A percentile compares a stretch with the other conserved stretches of the same genome.
Evolutionary conservation across 2,113 vertebrate genomes (phyloP).

Genomic region (Cinclus cinclus): DNA sequence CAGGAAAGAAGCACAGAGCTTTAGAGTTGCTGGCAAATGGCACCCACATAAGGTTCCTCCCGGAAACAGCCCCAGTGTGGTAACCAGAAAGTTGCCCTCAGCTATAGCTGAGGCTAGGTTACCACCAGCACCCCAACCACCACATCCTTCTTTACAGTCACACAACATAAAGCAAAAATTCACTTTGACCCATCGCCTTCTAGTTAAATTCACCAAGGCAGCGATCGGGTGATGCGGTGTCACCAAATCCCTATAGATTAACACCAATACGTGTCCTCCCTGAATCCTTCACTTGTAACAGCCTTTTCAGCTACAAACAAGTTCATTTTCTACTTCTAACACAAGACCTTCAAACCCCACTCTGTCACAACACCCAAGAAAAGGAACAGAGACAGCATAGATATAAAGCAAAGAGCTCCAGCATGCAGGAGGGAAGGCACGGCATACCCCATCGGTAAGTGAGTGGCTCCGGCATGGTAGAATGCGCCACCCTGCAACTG

Average conservation of each 20-base stretch:
- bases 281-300: rapidly evolving
- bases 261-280: rapidly evolving
- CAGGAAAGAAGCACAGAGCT: rapidly evolving
- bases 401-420: rapidly evolving
- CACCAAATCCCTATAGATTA: not conserved
- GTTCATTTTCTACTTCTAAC: not conserved
- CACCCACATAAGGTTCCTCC: not conserved
- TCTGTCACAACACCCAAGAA: rapidly evolving
- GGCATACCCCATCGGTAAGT: constrained; percentile 71
- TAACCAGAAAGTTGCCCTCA: not conserved
- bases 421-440: not conserved
- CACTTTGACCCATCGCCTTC: not conserved
- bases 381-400: rapidly evolving
- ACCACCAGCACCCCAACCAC: rapidly evolving
- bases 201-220: not conserved
- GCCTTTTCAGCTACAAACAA: not conserved
- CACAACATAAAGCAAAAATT: not conserved
- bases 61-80: not conserved
- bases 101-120: not conserved
- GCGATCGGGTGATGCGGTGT: rapidly evolving
- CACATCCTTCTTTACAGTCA: rapidly evolving
- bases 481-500: constrained; percentile 71
- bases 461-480: rapidly evolving
- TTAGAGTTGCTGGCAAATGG: not conserved
- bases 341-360: not conserved